phyloP scores from a whole-genome alignment of 1,140 invertebrate species.

The Coelopa frigida region DNA sequence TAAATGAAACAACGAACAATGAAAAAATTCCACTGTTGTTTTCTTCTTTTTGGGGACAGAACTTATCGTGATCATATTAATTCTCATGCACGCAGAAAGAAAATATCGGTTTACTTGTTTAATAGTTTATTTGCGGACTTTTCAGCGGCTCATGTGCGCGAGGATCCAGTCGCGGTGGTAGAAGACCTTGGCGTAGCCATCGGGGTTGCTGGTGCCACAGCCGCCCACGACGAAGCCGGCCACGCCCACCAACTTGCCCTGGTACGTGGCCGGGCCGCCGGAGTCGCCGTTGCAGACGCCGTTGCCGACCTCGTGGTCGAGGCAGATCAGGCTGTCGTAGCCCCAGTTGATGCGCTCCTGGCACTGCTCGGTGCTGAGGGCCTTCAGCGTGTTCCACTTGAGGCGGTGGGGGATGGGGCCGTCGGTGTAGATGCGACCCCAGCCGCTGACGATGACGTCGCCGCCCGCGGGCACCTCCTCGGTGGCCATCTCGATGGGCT shows the following conservation, averaged over 20 bases:
- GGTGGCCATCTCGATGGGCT: slow-evolving; percentile 24
- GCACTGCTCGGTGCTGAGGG: slow-evolving; percentile 20
- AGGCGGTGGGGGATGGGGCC: slow-evolving; percentile 18
- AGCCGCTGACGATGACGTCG: slow-evolving; percentile 23
- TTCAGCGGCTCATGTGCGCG: slow-evolving; percentile 3
- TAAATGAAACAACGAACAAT: too few species aligned
- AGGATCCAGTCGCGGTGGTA: slow-evolving; percentile 46
- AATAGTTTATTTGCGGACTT: too few species aligned
- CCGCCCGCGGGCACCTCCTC: slow-evolving; percentile 18
- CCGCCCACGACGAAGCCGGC: slow-evolving; percentile 25
- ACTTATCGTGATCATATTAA: too few species aligned
- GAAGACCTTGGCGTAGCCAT: slow-evolving; percentile 50
- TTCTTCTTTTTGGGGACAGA: too few species aligned
- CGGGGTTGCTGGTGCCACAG: slow-evolving; percentile 41
- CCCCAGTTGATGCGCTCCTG: slow-evolving; percentile 14
- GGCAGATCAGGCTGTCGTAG: slow-evolving; percentile 26
- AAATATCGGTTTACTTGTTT: too few species aligned
- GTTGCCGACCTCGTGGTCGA: slow-evolving; percentile 11
- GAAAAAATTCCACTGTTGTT: too few species aligned
- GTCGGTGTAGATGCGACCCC: slow-evolving; percentile 20
- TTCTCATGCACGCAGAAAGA: too few species aligned
- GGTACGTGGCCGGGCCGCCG: slow-evolving; percentile 32
- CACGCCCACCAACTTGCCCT: slow-evolving; percentile 33
- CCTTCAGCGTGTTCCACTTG: slow-evolving; percentile 21
- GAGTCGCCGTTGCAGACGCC: slow-evolving; percentile 33